Evolutionary conservation across 2,113 vertebrate species (phyloP), one percentile per base, ranked within the genome.

Genomic region (Xiphophorus couchianus): DNA sequence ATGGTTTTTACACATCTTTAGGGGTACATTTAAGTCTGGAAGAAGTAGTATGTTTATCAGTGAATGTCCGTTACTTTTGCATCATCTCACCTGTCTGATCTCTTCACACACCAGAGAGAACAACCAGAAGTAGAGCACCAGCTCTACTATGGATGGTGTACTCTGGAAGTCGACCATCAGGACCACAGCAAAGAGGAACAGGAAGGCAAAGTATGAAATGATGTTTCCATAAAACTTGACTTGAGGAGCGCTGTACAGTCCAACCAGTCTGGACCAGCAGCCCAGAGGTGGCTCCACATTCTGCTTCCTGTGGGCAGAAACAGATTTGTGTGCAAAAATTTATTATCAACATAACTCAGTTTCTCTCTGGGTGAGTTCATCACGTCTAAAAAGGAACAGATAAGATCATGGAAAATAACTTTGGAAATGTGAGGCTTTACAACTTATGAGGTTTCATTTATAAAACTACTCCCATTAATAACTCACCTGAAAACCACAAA

Each of bases 141-240:
- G 66, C 84, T 99, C 98, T 19, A 54, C 66, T 86, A 90, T 86
- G 3, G 97, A 97, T 0, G 98, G 97, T 0, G 0, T n/a, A 0
- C 78, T 42, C 89, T 99, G 97, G 88, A 99, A 99, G 91, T 99
- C 96, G 0, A 95, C 95, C 95, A 98, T 96, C 64, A 99, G 91
- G 76, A 99, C 95, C 0, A 96, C 95, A 5, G 97, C 96, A 0
- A 97, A 99, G 48, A 99, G 95, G 86, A 95, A 91, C 58, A 99
- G 96, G 92, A 99, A 99, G 75, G 92, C 94, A 4, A 97, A 98
- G 88, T 99, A 99, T 11, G 95, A 97, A 60, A 96, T 93, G 22
- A 95, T 96, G 82, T 96, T 98, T 93, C 96, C 94, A 93, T 95
- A 96, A 91, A 99, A 99, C 90, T 97, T 95, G 72, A 97, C 95